Base-by-base conservation (phyloP, 2,113 vertebrate genomes). In the Prolemur simus region DNA sequence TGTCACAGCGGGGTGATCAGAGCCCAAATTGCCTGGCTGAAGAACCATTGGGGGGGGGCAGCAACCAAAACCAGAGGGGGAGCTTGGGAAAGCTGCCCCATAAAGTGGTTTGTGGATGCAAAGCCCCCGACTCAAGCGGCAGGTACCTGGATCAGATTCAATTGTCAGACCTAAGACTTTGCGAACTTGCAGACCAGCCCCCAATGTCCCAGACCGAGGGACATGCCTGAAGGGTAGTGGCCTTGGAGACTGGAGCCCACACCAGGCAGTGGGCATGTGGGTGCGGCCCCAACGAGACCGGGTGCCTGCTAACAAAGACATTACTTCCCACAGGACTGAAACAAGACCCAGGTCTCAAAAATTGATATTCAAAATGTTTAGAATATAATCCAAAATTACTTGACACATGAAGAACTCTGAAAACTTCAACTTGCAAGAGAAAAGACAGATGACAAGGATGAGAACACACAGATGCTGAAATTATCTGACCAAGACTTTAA, bases 1-100 rank as follows among this genome's bases (percentile, higher is more conserved):
- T 0, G 6, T 7, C 58, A 10, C 15, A 58, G 9, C 0, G 1
- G 23, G 21, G 47, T 27, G 14, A 15, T 13, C 3, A 49, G 54
- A 76, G 20, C 5, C 9, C 47, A 54, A 27, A 5, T 1, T 14
- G 32, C 27, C 58, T 37, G 56, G 42, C 42, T 58, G 78, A 71
- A 81, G 29, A 37, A 17, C 45, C 27, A 47, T 18, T 10, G 29
- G 0, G 20, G 10, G 2, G 3, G 0, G 20, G 7, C 13, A 3
- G 27, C 84, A 39, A 17, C 20, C 27, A 45, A 63, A 58, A 18
- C 8, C 27, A 45, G 21, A 18, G 37, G 25, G 8, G 37, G 12
- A 6, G 63, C 37, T 42, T 1, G 18, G 52, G 63, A 42, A 56
- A 54, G 54, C 25, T 29, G 27, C 27, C 39, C 23, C 3, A 0